Base-by-base conservation (phyloP, 1,140 invertebrate species). In the Cydia fagiglandana region DNA sequence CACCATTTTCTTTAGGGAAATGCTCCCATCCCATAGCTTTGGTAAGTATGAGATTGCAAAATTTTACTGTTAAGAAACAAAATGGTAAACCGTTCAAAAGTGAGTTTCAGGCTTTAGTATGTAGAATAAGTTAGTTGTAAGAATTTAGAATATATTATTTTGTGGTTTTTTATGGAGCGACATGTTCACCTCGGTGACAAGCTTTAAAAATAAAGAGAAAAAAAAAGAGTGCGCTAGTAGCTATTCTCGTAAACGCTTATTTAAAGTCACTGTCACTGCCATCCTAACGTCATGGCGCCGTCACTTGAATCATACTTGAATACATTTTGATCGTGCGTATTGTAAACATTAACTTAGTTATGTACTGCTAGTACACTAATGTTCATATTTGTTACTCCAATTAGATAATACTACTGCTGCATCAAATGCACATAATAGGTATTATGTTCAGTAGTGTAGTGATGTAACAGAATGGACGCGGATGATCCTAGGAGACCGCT, bases 401-500 rank as follows among this genome's bases (percentile, higher is more conserved):
- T 38, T 76, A 70, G 70, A 73, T 76, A 73, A 76, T 2, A 76
- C 41, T 73, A 34, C 12, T 64, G 61, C 24, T 73, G 56, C 64
- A 38, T 38, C 50, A 76, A 64, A 76, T 73, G 50, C 15, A 64
- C 47, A 12, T 20, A 50, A 68, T 68, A 64, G 12, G 10, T 17
- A 15, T n/a, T n/a, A n/a, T 15, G 68, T 45, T 20, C 4, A 17
- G 50, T n/a, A 15, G 30, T 38, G 34, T 17, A 70, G 34, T 70
- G 10, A 73, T 68, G 66, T 13, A 50, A 68, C 61, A 81, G 77
- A 74, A 89, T 89, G 87, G 85, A 89, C 73, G 77, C 30, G n/a
- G 80, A 89, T 75, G 88, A 89, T 77, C 86, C 86, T 24, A 81
- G 85, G 73, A 84, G 78, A 76, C 88, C 88, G 17, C 75, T 89